Evolutionary conservation across 2,888 invertebrate genomes (phyloP).

Genomic region (Standfussiana lucernea): DNA sequence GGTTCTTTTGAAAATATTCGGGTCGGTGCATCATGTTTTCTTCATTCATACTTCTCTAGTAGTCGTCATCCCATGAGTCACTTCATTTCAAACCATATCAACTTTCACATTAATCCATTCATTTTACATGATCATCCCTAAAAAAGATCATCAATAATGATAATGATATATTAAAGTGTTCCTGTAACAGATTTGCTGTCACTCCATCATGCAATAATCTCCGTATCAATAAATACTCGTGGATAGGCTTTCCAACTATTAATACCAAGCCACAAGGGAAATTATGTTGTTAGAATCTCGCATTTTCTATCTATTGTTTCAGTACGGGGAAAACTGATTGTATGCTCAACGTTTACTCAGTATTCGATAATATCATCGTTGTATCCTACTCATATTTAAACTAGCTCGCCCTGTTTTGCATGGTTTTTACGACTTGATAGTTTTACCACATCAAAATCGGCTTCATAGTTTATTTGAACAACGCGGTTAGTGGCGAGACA

Average conservation of each 20-base stretch:
- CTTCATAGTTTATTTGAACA: neutral
- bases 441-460: neutral
- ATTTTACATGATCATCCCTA: neutral
- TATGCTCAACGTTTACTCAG: neutral
- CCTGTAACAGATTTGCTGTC: neutral
- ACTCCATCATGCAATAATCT: constrained; percentile 32
- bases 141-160: constrained; percentile 14
- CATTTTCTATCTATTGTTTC: neutral
- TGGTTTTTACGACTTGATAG: neutral
- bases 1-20: too few species aligned
- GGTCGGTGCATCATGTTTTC: too few species aligned
- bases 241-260: neutral
- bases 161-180: constrained; percentile 1
- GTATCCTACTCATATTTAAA: neutral
- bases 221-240: constrained; percentile 4
- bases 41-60: neutral
- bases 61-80: neutral
- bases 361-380: neutral
- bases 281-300: constrained; percentile 13
- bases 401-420: neutral
- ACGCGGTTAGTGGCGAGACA: neutral
- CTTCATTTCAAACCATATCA: neutral
- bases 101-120: neutral
- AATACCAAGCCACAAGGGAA: constrained; percentile 1
- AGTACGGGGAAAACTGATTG: neutral